phyloP scores from a whole-genome alignment of 2,113 vertebrate genomes.

The Cettia cetti region DNA sequence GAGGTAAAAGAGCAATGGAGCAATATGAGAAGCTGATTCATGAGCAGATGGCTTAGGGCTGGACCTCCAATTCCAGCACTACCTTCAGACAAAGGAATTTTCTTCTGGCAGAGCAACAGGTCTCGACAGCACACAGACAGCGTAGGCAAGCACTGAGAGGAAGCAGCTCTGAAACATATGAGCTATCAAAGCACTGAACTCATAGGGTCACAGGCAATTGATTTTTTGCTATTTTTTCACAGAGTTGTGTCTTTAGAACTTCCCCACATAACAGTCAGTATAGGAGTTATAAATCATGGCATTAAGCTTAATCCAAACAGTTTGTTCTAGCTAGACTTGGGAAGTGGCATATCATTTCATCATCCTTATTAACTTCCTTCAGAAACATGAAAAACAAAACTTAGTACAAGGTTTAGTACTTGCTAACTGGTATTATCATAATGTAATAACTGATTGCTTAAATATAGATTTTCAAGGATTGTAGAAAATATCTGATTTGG shows the following conservation, averaged over 20 bases:
- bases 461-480: neutral
- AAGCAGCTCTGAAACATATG: neutral
- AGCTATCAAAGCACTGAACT: neutral
- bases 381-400: neutral
- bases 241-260: neutral
- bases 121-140: neutral
- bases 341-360: neutral
- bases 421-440: neutral
- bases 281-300: neutral
- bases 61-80: neutral
- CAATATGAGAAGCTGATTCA: neutral
- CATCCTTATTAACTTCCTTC: neutral
- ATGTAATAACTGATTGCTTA: neutral
- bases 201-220: neutral
- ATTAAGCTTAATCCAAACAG: neutral
- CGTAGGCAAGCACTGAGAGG: neutral
- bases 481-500: neutral
- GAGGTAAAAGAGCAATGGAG: neutral
- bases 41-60: constrained; percentile 32
- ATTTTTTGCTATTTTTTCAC: neutral
- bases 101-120: constrained; percentile 3
- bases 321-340: neutral
- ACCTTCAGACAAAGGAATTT: constrained; percentile 48
- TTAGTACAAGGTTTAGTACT: neutral
- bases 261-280: neutral